phyloP scores from a whole-genome alignment of 2,888 invertebrate genomes.

The Agonopterix heracliana region DNA sequence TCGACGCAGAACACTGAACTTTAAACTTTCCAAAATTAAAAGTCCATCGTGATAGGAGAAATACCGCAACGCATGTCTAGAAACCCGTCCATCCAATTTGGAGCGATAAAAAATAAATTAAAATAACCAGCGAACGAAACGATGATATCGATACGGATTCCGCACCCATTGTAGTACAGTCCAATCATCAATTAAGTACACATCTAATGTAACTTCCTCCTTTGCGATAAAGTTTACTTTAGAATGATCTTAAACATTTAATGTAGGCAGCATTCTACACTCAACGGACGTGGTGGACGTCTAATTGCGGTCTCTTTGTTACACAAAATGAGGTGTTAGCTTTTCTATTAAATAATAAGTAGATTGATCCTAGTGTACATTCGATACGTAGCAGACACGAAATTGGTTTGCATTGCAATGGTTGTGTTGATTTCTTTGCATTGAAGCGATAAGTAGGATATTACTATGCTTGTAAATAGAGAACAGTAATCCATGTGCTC shows the following conservation, averaged over 20 bases:
- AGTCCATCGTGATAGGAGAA: constrained; percentile 50
- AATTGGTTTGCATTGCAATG: constrained; percentile 29
- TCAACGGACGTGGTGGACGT: constrained; percentile 52
- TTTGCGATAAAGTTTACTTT: too few relatives aligned
- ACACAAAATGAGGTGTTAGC: constrained; percentile 74
- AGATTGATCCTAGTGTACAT: constrained; percentile 43
- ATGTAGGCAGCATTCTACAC: constrained; percentile 10
- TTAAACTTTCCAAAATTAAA: constrained; percentile 50
- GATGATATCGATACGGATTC: constrained; percentile 68
- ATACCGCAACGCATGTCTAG: constrained; percentile 41
- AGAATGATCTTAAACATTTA: too few relatives aligned
- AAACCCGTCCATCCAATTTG: constrained; percentile 64
- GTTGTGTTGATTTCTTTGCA: constrained; percentile 12
- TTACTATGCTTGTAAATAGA: neutral
- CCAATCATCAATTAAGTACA: too few relatives aligned
- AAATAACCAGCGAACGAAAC: constrained; percentile 53
- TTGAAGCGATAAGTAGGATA: constrained; percentile 2
- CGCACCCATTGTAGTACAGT: constrained; percentile 47
- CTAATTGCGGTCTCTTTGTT: constrained; percentile 72
- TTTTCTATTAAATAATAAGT: constrained; percentile 72
- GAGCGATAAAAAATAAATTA: constrained; percentile 74
- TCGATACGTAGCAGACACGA: constrained; percentile 43
- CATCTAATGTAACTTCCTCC: too few relatives aligned
- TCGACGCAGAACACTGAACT: constrained; percentile 27
- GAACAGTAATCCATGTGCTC: too few relatives aligned